Conservation (phyloP, 2,888 invertebrate species). For the Exephanes ischioxanthus region DNA sequence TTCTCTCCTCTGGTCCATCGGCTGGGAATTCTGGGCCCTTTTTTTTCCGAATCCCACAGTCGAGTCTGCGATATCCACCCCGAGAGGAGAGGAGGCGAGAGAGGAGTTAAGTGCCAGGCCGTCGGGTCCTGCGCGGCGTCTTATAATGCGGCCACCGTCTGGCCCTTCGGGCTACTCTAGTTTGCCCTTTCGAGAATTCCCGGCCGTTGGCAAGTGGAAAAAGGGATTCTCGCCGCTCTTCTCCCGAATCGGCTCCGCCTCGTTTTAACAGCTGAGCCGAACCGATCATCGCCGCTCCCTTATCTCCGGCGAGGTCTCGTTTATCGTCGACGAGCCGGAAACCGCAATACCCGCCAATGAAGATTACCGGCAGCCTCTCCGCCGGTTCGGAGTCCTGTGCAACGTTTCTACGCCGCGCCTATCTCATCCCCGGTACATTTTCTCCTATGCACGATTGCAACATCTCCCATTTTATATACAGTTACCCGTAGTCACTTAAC, state of each 20-base stretch:
- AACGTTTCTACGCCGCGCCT: too few relatives aligned
- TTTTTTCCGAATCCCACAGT: slow-evolving; percentile 28
- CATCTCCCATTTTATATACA: too few relatives aligned
- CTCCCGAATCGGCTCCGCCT: neutral
- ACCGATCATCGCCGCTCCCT: too few relatives aligned
- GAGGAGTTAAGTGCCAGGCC: slow-evolving; percentile 74
- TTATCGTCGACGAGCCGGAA: too few relatives aligned
- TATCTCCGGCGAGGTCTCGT: too few relatives aligned
- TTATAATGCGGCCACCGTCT: slow-evolving; percentile 79
- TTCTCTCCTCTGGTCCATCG: slow-evolving; percentile 4
- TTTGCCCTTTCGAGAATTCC: slow-evolving; percentile 73
- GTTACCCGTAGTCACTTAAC: too few relatives aligned
- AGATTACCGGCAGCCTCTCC: too few relatives aligned
- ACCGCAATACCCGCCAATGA: too few relatives aligned
- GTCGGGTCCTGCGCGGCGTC: slow-evolving; percentile 73
- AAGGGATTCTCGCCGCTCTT: neutral
- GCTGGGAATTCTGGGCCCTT: slow-evolving; percentile 35
- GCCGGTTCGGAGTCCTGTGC: too few relatives aligned
- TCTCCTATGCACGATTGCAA: too few relatives aligned
- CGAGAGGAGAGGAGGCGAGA: slow-evolving; percentile 1
- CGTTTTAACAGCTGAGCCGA: too few relatives aligned
- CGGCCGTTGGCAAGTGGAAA: neutral
- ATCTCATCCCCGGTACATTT: too few relatives aligned
- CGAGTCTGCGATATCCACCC: slow-evolving; percentile 6
- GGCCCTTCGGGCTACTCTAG: slow-evolving; percentile 80